A percentile compares a stretch with the other conserved stretches of the same genome.
These are phyloP conservation scores for Autographa gamma DNA, from an alignment of 2,888 invertebrate genomes.

Conservation along the genomic window DNA sequence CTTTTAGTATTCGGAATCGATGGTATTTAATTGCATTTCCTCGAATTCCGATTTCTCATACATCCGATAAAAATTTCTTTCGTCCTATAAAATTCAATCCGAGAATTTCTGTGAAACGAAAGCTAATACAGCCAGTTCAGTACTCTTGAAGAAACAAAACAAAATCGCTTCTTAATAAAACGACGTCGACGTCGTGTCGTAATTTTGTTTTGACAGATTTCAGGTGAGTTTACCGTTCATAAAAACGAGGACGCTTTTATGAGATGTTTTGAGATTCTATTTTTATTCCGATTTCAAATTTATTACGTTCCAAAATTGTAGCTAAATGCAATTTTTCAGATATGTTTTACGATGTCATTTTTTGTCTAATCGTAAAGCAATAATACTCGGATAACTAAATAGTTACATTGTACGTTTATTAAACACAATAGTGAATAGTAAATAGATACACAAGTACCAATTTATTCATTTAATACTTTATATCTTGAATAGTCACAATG, in stretches of 20 bases:
- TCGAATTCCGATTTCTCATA: neutral
- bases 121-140: slow-evolving; percentile 1
- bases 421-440: too few species aligned
- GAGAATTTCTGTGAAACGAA: neutral
- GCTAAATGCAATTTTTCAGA: neutral
- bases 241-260: neutral
- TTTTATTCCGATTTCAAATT: neutral
- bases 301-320: neutral
- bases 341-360: neutral
- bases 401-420: too few species aligned
- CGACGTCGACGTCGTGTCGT: slow-evolving; percentile 4
- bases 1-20: neutral
- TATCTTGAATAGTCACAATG: too few species aligned
- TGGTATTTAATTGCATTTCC: neutral
- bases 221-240: slow-evolving; percentile 4
- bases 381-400: too few species aligned
- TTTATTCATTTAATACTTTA: too few species aligned
- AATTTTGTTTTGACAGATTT: slow-evolving; percentile 4
- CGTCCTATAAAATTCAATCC: neutral
- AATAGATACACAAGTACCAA: too few species aligned
- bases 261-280: neutral
- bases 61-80: neutral
- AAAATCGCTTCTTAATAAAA: slow-evolving; percentile 1
- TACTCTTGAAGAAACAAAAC: neutral
- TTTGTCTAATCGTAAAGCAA: too few species aligned